phyloP scores from a whole-genome alignment of 2,797 vertebrate genomes.

The Enteromius trimaculatus region DNA sequence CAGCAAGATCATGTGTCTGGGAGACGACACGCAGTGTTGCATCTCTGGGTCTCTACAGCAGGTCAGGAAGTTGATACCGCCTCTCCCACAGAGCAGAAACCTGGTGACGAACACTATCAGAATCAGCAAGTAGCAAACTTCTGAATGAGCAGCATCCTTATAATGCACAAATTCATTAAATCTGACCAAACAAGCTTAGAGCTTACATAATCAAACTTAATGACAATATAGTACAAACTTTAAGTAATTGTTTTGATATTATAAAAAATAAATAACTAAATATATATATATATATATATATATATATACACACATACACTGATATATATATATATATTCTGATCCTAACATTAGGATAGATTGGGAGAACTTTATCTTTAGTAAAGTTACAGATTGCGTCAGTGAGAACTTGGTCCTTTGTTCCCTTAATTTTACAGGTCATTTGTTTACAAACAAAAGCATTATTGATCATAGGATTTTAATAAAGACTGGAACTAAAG shows the following conservation, averaged over 20 bases:
- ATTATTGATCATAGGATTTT: no score
- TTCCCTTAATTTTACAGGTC: no score
- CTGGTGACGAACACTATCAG: conserved; percentile 30
- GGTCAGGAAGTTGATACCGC: conserved; percentile 3
- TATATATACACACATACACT: no score
- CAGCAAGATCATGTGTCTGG: neutral
- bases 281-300: no score
- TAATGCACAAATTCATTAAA: neutral
- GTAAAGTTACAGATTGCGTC: no score
- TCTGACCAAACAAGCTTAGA: neutral
- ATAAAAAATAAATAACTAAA: neutral
- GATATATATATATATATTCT: no score
- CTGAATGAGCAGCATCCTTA: neutral
- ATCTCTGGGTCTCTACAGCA: conserved; percentile 23
- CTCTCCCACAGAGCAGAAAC: conserved; percentile 47
- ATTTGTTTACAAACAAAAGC: no score
- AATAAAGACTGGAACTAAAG: no score
- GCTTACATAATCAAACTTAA: neutral
- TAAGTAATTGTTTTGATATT: neutral
- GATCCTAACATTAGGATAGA: no score
- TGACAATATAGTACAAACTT: neutral
- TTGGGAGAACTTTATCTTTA: no score
- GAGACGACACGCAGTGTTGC: neutral
- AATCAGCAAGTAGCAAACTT: conserved; percentile 13
- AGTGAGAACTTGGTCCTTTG: no score